phyloP scores from a whole-genome alignment of 2,797 vertebrate species.

The Aplochiton taeniatus region DNA sequence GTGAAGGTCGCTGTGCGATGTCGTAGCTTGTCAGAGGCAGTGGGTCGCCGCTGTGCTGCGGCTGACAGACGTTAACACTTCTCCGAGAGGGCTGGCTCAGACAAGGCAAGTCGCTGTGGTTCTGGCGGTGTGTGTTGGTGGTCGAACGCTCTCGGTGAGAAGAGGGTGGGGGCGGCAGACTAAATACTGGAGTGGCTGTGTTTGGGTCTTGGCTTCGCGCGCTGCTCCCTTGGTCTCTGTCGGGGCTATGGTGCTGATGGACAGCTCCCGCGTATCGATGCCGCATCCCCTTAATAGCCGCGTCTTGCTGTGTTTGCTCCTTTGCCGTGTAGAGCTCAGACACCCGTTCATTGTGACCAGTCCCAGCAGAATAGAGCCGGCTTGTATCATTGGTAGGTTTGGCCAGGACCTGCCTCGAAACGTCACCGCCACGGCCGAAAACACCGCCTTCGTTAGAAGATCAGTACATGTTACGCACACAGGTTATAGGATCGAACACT shows the following conservation, averaged over 20 bases:
- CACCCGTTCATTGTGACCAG: conserved; percentile 77
- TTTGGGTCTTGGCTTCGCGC: conserved; percentile 56
- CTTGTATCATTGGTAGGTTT: conserved; percentile 80
- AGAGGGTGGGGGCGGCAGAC: conserved; percentile 78
- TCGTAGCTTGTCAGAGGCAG: conserved; percentile 63
- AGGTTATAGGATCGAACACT: conserved; percentile 67
- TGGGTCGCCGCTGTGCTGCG: conserved; percentile 59
- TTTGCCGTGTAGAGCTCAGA: conserved; percentile 74
- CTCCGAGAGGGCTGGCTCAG: conserved; percentile 68
- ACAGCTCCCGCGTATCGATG: conserved; percentile 75
- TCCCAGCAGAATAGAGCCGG: conserved; percentile 75
- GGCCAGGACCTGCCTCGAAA: conserved; percentile 79
- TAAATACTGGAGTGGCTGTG: conserved; percentile 70
- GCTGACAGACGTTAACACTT: conserved; percentile 42
- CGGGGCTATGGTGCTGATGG: conserved; percentile 71
- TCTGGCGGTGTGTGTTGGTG: conserved; percentile 68
- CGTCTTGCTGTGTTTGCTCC: conserved; percentile 73
- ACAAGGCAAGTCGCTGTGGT: conserved; percentile 75
- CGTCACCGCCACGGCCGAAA: conserved; percentile 72
- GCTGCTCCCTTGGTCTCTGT: conserved; percentile 54
- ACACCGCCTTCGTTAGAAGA: conserved; percentile 71
- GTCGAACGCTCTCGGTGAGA: conserved; percentile 70
- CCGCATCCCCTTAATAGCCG: conserved; percentile 75
- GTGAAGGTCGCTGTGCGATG: conserved; percentile 63
- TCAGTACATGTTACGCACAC: conserved; percentile 65